Evolutionary conservation across 53 echinoderm and acorn worm genomes (phyloP).

Genomic region (Arbacia lixula): DNA sequence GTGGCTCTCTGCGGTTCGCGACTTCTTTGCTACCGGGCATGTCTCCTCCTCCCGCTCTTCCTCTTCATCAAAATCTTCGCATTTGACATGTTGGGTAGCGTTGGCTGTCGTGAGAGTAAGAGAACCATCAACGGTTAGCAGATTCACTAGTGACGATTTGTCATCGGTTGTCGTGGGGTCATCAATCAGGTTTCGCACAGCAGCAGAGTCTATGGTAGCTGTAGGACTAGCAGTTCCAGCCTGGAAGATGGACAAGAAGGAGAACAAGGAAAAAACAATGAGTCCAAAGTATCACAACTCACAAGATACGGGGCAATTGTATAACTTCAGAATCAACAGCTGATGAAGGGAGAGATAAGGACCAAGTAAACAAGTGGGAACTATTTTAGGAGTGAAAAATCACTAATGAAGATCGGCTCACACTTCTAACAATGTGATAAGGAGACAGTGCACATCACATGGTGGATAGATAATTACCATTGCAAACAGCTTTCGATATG

Average conservation of each 20-base stretch:
- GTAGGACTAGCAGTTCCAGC: conserved; percentile 40
- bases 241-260: conserved; percentile 1
- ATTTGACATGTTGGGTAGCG: conserved; percentile 4
- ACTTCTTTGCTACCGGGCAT: conserved; percentile 13
- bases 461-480: conserved; percentile 40
- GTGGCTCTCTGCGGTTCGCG: conserved; percentile 15
- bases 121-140: conserved; percentile 9
- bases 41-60: conserved; percentile 1
- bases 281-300: too few species aligned
- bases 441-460: too few species aligned
- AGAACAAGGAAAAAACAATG: neutral
- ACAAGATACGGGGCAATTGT: too few species aligned
- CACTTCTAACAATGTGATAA: too few species aligned
- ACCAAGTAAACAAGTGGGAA: too few species aligned
- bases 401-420: too few species aligned
- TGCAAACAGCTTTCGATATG: conserved; percentile 9
- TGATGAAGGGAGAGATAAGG: too few species aligned
- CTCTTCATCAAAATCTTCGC: conserved; percentile 10
- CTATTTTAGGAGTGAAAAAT: too few species aligned
- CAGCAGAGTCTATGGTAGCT: conserved; percentile 37
- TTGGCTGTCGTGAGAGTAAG: conserved; percentile 5
- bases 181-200: conserved; percentile 59
- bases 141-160: neutral
- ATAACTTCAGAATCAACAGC: too few species aligned
- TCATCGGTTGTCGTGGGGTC: conserved; percentile 10